Evolutionary conservation across 2,888 invertebrate species (phyloP).

Genomic region (Drosophila greeni): DNA sequence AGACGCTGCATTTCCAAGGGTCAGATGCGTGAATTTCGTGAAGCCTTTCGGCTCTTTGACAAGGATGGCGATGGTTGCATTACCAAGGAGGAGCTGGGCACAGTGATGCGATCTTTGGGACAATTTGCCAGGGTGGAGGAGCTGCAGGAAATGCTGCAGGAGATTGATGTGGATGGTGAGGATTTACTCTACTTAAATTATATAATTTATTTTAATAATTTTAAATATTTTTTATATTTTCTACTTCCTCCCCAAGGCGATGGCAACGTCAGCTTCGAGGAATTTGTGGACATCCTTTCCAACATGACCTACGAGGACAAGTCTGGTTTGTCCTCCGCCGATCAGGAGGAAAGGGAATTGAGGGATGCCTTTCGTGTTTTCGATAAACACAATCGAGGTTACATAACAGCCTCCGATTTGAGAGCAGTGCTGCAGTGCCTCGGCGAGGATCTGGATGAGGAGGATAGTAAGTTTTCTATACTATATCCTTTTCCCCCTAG

Average conservation of each 20-base stretch:
- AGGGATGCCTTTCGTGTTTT: conserved; percentile 93
- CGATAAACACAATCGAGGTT: conserved; percentile 93
- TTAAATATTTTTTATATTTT: not conserved
- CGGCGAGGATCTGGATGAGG: conserved; percentile 92
- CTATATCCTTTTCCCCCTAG: conserved; percentile 66
- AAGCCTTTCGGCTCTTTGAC: conserved; percentile 91
- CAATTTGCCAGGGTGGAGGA: conserved; percentile 93
- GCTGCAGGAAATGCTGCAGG: conserved; percentile 90
- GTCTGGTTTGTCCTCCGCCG: conserved; percentile 82
- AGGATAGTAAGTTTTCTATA: conserved; percentile 84
- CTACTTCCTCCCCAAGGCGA: conserved; percentile 83
- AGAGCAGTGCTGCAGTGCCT: conserved; percentile 92
- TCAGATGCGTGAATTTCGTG: conserved; percentile 92
- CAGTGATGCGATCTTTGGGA: conserved; percentile 91
- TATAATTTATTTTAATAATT: not conserved
- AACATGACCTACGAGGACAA: conserved; percentile 85
- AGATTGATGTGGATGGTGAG: conserved; percentile 88
- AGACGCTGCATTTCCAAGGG: conserved; percentile 81
- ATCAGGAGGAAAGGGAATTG: conserved; percentile 90
- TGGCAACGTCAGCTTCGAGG: conserved; percentile 92
- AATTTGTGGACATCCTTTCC: conserved; percentile 91
- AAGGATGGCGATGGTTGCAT: conserved; percentile 93
- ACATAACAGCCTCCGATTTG: conserved; percentile 92
- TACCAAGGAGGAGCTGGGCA: conserved; percentile 90
- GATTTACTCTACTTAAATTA: not conserved